These are phyloP conservation scores for Hirtodrosophila cameraria DNA, from an alignment of 2,888 invertebrate species.

Conservation along the genomic window DNA sequence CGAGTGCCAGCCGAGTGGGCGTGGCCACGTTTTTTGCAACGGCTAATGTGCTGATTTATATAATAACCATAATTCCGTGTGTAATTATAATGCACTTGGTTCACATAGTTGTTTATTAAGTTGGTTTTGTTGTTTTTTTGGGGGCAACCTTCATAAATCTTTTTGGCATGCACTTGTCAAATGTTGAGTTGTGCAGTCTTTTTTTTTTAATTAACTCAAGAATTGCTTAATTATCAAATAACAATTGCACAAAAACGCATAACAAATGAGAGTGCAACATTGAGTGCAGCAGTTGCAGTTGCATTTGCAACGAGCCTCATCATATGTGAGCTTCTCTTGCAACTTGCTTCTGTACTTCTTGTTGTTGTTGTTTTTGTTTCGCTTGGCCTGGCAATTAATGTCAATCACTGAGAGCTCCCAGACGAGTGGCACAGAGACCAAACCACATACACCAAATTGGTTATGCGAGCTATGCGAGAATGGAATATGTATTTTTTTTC, in stretches of 20 bases:
- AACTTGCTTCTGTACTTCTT: slow-evolving; percentile 4
- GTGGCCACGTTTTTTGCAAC: slow-evolving; percentile 43
- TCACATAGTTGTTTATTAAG: slow-evolving; percentile 46
- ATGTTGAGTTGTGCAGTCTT: slow-evolving; percentile 34
- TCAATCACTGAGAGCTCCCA: slow-evolving; percentile 63
- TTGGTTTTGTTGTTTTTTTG: slow-evolving; percentile 39
- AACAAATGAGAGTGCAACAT: slow-evolving; percentile 47
- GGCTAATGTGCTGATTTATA: slow-evolving; percentile 69
- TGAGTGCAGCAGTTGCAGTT: slow-evolving; percentile 7
- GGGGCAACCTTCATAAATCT: slow-evolving; percentile 63
- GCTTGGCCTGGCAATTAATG: slow-evolving; percentile 70
- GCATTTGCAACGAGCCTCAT: slow-evolving; percentile 17
- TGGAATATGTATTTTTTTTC: slow-evolving; percentile 1
- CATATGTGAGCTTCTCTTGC: slow-evolving; percentile 21
- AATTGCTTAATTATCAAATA: slow-evolving; percentile 66
- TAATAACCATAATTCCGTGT: slow-evolving; percentile 55
- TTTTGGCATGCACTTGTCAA: slow-evolving; percentile 55
- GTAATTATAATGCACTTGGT: slow-evolving; percentile 62
- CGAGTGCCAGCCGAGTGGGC: slow-evolving; percentile 40
- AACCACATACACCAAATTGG: slow-evolving; percentile 25
- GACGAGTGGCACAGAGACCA: slow-evolving; percentile 6
- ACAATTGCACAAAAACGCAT: slow-evolving; percentile 53
- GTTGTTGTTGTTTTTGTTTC: slow-evolving; percentile 19
- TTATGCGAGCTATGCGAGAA: slow-evolving; percentile 30
- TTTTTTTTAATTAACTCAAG: slow-evolving; percentile 63